Percentiles rank a stretch among this genome's conserved stretches.
Evolutionary conservation across 1,140 invertebrate species (phyloP).

Genomic region (Drosophila rufa): DNA sequence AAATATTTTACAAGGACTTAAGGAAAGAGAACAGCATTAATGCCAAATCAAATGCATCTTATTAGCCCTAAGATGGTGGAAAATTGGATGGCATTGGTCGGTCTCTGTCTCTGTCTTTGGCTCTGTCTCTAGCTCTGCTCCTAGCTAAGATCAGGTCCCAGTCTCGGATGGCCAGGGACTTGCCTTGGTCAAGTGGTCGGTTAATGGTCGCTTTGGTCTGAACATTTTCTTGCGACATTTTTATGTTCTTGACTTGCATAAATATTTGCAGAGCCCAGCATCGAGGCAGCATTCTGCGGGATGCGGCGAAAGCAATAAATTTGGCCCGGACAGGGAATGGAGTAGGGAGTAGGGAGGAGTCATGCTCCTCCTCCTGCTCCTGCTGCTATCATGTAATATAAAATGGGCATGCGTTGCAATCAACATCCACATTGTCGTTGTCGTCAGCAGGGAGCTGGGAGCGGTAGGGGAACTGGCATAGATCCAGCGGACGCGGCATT

Average conservation of each 20-base stretch:
- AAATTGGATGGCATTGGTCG: conserved; percentile 25
- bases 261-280: conserved; percentile 52
- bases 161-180: conserved; percentile 17
- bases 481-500: conserved; percentile 30
- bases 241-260: conserved; percentile 62
- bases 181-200: conserved; percentile 48
- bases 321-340: conserved; percentile 6
- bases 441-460: conserved; percentile 13
- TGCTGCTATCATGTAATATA: conserved; percentile 51
- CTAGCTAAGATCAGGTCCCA: neutral
- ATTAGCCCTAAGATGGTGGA: conserved; percentile 32
- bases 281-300: conserved; percentile 5
- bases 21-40: neutral
- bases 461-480: conserved; percentile 11
- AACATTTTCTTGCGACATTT: conserved; percentile 48
- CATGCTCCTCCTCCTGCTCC: neutral
- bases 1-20: too few relatives aligned
- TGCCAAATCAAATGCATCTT: conserved; percentile 42
- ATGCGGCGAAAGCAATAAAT: conserved; percentile 47
- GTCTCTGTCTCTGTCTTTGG: too few relatives aligned
- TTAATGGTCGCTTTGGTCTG: conserved; percentile 42
- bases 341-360: neutral
- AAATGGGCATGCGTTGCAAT: conserved; percentile 59
- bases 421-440: conserved; percentile 57
- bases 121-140: too few relatives aligned